Conservation (phyloP, 2,797 vertebrate species). For the Neosilurus mollespiculum region DNA sequence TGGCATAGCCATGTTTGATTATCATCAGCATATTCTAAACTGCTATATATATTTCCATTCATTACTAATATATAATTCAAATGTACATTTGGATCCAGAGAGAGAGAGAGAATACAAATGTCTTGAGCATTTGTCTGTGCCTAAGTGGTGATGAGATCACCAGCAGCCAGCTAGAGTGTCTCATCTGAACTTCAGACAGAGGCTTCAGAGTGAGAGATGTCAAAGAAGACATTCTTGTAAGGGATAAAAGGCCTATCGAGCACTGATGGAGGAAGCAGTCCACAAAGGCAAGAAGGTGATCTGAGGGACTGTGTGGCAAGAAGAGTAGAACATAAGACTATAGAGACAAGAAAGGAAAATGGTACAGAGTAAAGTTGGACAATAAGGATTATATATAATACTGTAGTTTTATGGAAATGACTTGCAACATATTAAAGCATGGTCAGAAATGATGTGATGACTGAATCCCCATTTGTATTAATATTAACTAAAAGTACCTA, state of each 20-base stretch:
- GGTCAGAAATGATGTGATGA: not conserved
- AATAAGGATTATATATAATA: slow-evolving; percentile 1
- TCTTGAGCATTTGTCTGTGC: slow-evolving; percentile 45
- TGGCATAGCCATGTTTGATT: slow-evolving; percentile 17
- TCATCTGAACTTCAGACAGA: slow-evolving; percentile 45
- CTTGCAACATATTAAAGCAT: not conserved
- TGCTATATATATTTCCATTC: slow-evolving; percentile 48
- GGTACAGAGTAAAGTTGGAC: slow-evolving; percentile 1
- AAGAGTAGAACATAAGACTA: slow-evolving; percentile 36
- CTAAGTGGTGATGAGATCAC: slow-evolving; percentile 52
- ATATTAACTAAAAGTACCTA: not conserved
- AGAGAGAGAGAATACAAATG: slow-evolving; percentile 53
- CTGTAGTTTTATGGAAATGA: not conserved
- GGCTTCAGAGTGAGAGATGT: slow-evolving; percentile 42
- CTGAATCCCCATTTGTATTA: not conserved
- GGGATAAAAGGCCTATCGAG: slow-evolving; percentile 9
- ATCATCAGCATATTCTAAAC: slow-evolving; percentile 35
- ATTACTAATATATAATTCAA: slow-evolving; percentile 56
- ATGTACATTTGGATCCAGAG: slow-evolving; percentile 54
- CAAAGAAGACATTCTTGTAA: slow-evolving; percentile 39
- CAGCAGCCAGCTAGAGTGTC: slow-evolving; percentile 43
- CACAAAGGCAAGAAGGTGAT: slow-evolving; percentile 36
- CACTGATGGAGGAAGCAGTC: slow-evolving; percentile 35
- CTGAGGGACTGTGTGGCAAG: slow-evolving; percentile 33
- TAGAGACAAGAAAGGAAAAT: not conserved